Percentiles rank a stretch among this genome's conserved stretches.
Conservation (phyloP, 2,797 vertebrate genomes). For the Microctenopoma stevenorrisi region DNA sequence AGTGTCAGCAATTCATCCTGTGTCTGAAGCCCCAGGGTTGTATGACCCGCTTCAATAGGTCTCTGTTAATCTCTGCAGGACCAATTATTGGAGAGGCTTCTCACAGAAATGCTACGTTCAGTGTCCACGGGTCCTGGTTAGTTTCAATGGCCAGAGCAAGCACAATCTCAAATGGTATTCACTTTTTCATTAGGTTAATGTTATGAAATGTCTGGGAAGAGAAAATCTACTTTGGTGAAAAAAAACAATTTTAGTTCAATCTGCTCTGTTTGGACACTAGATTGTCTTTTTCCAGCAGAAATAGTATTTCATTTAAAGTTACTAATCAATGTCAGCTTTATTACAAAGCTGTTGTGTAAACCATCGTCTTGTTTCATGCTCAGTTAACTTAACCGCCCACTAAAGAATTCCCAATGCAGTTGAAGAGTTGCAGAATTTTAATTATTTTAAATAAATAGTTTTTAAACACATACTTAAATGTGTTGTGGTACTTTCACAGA, state of each 20-base stretch:
- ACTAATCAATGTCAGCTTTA: too few species aligned
- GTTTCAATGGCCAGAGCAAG: slow-evolving; percentile 9
- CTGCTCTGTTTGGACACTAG: not conserved
- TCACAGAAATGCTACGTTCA: slow-evolving; percentile 13
- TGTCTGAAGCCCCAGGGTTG: slow-evolving; percentile 45
- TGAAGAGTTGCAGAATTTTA: too few species aligned
- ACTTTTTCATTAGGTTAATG: not conserved
- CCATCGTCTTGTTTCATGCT: too few species aligned
- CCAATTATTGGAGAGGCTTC: slow-evolving; percentile 54
- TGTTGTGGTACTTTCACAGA: not conserved
- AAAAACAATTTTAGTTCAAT: slow-evolving; percentile 4
- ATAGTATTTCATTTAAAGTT: not conserved
- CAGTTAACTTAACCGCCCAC: too few species aligned
- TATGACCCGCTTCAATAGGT: slow-evolving; percentile 50
- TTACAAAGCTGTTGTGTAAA: too few species aligned
- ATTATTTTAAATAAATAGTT: too few species aligned
- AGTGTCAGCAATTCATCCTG: slow-evolving; percentile 65
- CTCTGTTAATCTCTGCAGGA: slow-evolving; percentile 56
- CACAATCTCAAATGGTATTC: slow-evolving; percentile 12
- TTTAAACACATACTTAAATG: too few species aligned
- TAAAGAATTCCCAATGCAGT: too few species aligned
- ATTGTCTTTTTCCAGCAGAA: slow-evolving; percentile 7
- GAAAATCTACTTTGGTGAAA: not conserved
- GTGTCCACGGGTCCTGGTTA: slow-evolving; percentile 2
- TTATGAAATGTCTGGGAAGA: not conserved